Evolutionary conservation across 37 sponge, comb jelly and placozoan genomes (phyloP), one percentile per base, ranked within the genome.

Genomic region (Eunapius fragilis): DNA sequence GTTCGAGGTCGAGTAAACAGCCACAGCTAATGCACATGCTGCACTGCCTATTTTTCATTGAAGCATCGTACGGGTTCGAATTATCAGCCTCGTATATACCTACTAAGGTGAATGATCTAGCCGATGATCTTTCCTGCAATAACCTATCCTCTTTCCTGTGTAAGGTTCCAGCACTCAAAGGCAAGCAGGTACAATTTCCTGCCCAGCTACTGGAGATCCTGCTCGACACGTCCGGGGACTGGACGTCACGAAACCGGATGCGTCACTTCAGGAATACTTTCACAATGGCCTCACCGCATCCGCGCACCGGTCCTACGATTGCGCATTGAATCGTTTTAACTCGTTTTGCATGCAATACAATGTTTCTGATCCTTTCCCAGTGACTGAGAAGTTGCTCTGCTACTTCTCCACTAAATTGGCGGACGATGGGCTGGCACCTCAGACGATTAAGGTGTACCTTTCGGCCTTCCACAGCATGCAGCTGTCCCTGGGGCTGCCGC

Each of bases 71-170:
- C 37, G 23, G 69, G 27, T 80, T 80, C 9, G 41, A 34, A 2
- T 26, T 50, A 19, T 49, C 78, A 24, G n/a, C n/a, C n/a, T n/a
- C n/a, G n/a, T n/a, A n/a, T n/a, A n/a, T n/a, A n/a, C n/a, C n/a
- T n/a, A n/a, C 41, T 25, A 41, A 37, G n/a, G n/a, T 23, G 9
- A 91, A 91, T 45, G 32, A 35, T 9, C 27, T 72, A 37, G 92
- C 84, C 25, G 92, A 91, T 80, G 84, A 58, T 27, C 69, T 91
- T 5, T 91, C 87, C 0, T 67, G 92, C 0, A 68, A 91, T 49
- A 0, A 31, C 58, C 76, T 75, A 30, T 74, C 84, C 67, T 84
- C 82, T 6, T 84, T 84, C 58, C 85, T 84, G 35, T 76, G 37
- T 6, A 84, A 84, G 85, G 85, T 84, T 14, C 85, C 76, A 9